phyloP scores from a whole-genome alignment of 2,113 vertebrate species.

The Accipiter virgatus region DNA sequence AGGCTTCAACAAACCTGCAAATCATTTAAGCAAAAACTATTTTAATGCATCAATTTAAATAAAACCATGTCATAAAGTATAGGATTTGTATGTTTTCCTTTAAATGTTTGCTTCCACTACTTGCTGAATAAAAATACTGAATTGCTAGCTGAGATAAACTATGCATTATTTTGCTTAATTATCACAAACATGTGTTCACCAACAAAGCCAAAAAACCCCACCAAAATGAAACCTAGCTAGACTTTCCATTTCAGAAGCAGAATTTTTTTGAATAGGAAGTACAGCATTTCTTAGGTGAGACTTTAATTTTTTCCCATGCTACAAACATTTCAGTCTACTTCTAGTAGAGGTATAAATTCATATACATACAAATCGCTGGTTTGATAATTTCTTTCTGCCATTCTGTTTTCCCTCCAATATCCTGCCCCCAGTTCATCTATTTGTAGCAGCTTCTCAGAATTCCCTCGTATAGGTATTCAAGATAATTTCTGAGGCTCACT shows the following conservation, averaged over 20 bases:
- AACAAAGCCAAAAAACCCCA: background rate
- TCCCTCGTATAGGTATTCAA: background rate
- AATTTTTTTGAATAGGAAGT: background rate
- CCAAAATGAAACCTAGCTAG: background rate
- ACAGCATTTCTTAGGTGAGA: background rate
- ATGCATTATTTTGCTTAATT: background rate
- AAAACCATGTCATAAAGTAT: background rate
- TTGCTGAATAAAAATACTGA: slow-evolving; percentile 19
- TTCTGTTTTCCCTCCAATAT: background rate
- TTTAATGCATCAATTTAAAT: background rate
- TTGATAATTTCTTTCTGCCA: background rate
- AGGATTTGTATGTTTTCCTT: slow-evolving; percentile 16
- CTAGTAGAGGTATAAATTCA: slow-evolving; percentile 3
- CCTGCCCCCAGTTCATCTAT: background rate
- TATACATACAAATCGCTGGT: background rate
- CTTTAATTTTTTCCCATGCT: background rate
- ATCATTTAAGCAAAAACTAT: slow-evolving; percentile 42
- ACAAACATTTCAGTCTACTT: slow-evolving; percentile 15
- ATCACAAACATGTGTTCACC: background rate
- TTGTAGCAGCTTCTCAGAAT: slow-evolving; percentile 50
- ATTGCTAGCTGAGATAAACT: background rate
- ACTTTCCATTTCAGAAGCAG: background rate
- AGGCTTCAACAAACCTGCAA: slow-evolving; percentile 51
- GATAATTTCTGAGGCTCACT: slow-evolving; percentile 55
- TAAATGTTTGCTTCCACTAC: background rate